Conservation (phyloP, 1,140 invertebrate genomes). For the Cotesia glomerata region DNA sequence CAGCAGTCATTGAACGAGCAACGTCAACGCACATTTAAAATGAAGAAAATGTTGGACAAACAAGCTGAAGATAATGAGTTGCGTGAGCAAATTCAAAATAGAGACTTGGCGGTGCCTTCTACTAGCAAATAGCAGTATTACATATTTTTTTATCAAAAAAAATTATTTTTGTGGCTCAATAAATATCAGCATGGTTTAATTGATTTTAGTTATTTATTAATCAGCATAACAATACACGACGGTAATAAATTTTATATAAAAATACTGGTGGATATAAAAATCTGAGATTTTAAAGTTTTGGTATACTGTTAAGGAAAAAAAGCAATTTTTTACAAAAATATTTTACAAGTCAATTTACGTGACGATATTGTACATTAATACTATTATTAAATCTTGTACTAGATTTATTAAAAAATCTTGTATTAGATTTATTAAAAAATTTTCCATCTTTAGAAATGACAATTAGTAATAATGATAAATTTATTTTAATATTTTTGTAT, state of each 20-base stretch:
- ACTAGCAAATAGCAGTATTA: slow-evolving; percentile 8
- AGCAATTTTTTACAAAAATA: too few species aligned
- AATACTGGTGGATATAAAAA: too few species aligned
- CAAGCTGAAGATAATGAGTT: slow-evolving; percentile 44
- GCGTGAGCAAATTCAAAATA: slow-evolving; percentile 37
- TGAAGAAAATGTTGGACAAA: slow-evolving; percentile 41
- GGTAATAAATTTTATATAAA: neutral
- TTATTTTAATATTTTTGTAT: too few species aligned
- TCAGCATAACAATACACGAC: neutral
- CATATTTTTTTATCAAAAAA: neutral
- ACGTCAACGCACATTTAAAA: slow-evolving; percentile 45
- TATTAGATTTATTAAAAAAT: too few species aligned
- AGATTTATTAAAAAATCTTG: too few species aligned
- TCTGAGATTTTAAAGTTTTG: too few species aligned
- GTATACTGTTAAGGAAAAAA: too few species aligned
- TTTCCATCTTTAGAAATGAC: too few species aligned
- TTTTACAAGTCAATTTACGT: too few species aligned
- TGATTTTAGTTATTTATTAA: neutral
- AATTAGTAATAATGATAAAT: too few species aligned
- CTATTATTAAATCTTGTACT: too few species aligned
- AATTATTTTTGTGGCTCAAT: neutral
- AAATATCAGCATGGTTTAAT: neutral
- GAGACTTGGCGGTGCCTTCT: slow-evolving; percentile 29
- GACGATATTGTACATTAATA: too few species aligned
- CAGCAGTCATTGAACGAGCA: neutral